Evolutionary conservation across 2,113 vertebrate species (phyloP), one percentile per base, ranked within the genome.

Genomic region (Ciconia boyciana): DNA sequence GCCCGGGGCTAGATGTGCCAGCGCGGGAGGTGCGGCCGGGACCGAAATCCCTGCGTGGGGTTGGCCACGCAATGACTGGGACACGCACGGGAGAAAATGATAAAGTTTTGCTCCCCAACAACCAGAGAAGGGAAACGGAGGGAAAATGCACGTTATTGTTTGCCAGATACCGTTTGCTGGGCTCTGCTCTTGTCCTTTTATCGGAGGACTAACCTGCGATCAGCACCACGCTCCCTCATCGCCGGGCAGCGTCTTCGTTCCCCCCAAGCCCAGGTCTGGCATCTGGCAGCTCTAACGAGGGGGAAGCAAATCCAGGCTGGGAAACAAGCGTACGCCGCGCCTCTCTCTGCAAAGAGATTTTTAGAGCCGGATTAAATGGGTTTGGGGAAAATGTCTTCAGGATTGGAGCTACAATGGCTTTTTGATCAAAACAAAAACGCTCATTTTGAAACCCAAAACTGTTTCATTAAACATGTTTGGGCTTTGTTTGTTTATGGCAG

Each of bases 381-480:
- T 36, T 91, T 92, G 41, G 64, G 93, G 88, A 61, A 72, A 93
- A 58, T 1, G 7, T 83, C 91, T 83, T 77, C 0, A 4, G 86
- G 89, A 72, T 34, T 87, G 89, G 69, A 93, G 91, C 84, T 94
- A 83, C 78, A 72, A 90, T 83, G 70, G 82, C 92, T 96, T 93
- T 96, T 93, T 85, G 89, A 95, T 87, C 79, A 76, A 87, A 87
- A 84, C 65, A 57, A 69, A 87, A 57, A 7, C 4, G 12, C 58
- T 92, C 49, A 11, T 75, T 85, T 69, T 79, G 93, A 89, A 69
- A 93, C 48, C 26, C 36, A 10, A 84, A 94, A 87, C 96, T 96
- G 96, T 97, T 97, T 97, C 95, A 94, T 96, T 97, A 97, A 85
- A 94, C 96, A 78, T 96, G 96, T 96, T 95, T 9, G 68, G 96